Base-by-base conservation (phyloP, 2,888 invertebrate genomes). In the Empis stercorea region DNA sequence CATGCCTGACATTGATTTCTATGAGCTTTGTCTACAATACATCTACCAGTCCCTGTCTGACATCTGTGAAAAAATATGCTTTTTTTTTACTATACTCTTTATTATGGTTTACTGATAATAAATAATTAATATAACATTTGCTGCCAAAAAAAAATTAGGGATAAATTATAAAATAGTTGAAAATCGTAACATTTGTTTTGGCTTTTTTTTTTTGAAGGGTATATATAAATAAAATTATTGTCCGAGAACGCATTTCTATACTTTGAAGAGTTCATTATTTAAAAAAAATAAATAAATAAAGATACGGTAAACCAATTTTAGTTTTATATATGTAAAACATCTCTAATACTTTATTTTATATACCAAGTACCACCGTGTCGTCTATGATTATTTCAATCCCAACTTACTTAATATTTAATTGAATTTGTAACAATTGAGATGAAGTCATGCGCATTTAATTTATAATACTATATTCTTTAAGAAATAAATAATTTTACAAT, bases 1-100 rank as follows among this genome's bases (percentile, higher is more conserved):
- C 99, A 99, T 0, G 97, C 97, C 68, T 99, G 97, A 66, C 99
- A 99, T 66, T 99, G 99, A 72, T 99, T 99, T 54, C 99, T 75
- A 69, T 99, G 97, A 0, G 97, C 95, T 68, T 99, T 99, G 75
- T 99, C 99, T 44, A 99, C 96, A 51, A 95, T 79, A 65, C 97
- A 99, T 45, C 88, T 76, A 3, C 99, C 99, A 1, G 96, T 99
- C 32, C 97, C 97, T 0, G 97, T 97, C 74, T 99, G 99, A 67
- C 99, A 99, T 76, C 96, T 96, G 61, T 49, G 64, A 62, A 38
- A 42, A 43, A 46, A 42, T 38, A 34, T 7, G 30, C 16, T 20
- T 47, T 34, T 10, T 15, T n/a, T n/a, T n/a, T n/a, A n/a, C n/a
- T n/a, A n/a, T n/a, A n/a, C n/a, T n/a, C n/a, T n/a, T 3, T 30